These are phyloP conservation scores for Lamprologus tigripictilis DNA, from an alignment of 2,113 vertebrate genomes.

Conservation along the genomic window DNA sequence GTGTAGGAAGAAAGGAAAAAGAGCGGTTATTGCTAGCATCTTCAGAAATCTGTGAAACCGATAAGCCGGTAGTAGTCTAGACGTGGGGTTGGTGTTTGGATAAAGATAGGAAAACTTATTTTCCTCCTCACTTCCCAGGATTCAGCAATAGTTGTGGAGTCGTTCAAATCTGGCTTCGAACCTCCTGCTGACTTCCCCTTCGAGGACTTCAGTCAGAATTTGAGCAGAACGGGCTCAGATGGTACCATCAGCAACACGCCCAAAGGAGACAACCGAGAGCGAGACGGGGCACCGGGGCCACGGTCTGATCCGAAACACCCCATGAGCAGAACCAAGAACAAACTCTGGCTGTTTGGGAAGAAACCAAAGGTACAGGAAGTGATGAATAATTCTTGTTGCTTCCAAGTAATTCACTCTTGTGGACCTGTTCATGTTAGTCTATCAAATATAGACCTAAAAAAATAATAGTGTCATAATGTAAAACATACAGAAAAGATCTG, in stretches of 20 bases:
- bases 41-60: not conserved
- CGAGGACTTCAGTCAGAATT: slow-evolving; percentile 96
- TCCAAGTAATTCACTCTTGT: not conserved
- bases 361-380: slow-evolving; percentile 88
- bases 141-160: slow-evolving; percentile 89
- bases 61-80: not conserved
- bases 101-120: not conserved
- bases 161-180: slow-evolving; percentile 96
- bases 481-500: not conserved
- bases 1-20: not conserved
- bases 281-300: slow-evolving; percentile 60
- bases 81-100: not conserved
- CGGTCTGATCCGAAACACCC: slow-evolving; percentile 84
- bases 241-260: slow-evolving; percentile 86
- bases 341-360: slow-evolving; percentile 98
- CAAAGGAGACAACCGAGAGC: slow-evolving; percentile 73
- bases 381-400: not conserved
- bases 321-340: slow-evolving; percentile 89
- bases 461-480: not conserved
- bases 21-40: not conserved
- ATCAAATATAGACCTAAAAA: not conserved
- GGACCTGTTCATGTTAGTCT: not conserved
- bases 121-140: slow-evolving; percentile 69
- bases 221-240: slow-evolving; percentile 91
- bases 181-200: slow-evolving; percentile 93